These are phyloP conservation scores for Cnemophilus loriae DNA, from an alignment of 2,113 vertebrate genomes.

Conservation along the genomic window DNA sequence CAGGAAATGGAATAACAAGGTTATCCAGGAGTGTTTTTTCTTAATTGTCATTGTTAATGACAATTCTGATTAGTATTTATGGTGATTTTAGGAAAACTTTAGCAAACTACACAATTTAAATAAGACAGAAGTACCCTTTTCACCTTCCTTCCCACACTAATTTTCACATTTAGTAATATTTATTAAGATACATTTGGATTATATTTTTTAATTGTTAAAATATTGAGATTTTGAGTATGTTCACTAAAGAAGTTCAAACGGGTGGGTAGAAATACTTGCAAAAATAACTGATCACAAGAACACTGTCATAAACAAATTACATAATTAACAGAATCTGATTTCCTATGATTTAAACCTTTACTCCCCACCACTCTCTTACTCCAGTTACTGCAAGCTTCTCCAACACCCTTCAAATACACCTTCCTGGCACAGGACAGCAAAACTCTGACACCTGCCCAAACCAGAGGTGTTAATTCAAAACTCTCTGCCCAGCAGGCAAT, in stretches of 20 bases:
- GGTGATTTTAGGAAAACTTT: background rate
- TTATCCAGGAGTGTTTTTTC: background rate
- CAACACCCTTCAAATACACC: background rate
- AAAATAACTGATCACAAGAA: background rate
- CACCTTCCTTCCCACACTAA: background rate
- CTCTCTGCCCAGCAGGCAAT: background rate
- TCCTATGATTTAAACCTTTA: background rate
- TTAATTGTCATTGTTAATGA: too few relatives aligned
- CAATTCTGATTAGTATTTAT: background rate
- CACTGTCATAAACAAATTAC: background rate
- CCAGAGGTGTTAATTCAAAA: background rate
- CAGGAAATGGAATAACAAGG: background rate
- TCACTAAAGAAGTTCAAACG: background rate
- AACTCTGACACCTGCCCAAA: background rate
- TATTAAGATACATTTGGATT: background rate
- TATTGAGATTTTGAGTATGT: background rate
- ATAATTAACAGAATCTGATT: background rate
- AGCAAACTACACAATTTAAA: background rate
- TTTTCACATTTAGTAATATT: background rate
- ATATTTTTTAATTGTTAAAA: background rate
- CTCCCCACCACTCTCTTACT: background rate
- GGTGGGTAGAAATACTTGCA: background rate
- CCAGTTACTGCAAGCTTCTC: background rate
- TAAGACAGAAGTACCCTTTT: background rate
- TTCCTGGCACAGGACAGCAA: background rate